Percentiles rank a stretch among this genome's conserved stretches.
These are phyloP conservation scores for Alitta virens DNA, from an alignment of 2,888 invertebrate genomes.

Conservation along the genomic window DNA sequence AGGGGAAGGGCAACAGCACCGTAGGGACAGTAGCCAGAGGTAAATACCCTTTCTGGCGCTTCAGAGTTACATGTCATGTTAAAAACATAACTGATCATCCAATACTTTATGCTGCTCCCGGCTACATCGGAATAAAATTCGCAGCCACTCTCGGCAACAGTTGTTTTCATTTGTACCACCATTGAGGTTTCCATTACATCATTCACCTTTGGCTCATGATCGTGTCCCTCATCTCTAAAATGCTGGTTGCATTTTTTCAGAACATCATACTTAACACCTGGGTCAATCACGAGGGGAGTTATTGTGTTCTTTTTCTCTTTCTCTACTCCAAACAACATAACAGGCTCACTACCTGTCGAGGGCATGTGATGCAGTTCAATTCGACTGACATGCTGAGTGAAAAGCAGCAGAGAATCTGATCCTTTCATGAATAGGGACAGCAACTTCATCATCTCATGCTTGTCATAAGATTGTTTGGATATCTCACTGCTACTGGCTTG, in stretches of 20 bases:
- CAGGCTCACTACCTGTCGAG: conserved; percentile 9
- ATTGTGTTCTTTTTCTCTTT: neutral
- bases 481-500: conserved; percentile 36
- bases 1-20: conserved; percentile 37
- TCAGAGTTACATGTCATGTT: neutral
- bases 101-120: too few species aligned
- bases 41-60: neutral
- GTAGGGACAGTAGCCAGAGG: neutral
- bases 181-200: neutral
- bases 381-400: conserved; percentile 41
- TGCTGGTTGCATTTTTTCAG: neutral
- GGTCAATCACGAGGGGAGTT: neutral
- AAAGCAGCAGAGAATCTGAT: conserved; percentile 41
- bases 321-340: conserved; percentile 9
- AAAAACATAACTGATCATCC: neutral
- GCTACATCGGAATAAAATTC: too few species aligned
- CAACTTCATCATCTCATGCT: conserved; percentile 33
- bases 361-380: conserved; percentile 36
- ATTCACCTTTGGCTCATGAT: too few species aligned
- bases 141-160: neutral
- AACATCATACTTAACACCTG: neutral
- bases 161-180: neutral
- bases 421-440: conserved; percentile 34
- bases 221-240: too few species aligned
- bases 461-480: conserved; percentile 33